These are phyloP conservation scores for Zalophus californianus DNA, from an alignment of 2,797 vertebrate genomes.

Conservation along the genomic window DNA sequence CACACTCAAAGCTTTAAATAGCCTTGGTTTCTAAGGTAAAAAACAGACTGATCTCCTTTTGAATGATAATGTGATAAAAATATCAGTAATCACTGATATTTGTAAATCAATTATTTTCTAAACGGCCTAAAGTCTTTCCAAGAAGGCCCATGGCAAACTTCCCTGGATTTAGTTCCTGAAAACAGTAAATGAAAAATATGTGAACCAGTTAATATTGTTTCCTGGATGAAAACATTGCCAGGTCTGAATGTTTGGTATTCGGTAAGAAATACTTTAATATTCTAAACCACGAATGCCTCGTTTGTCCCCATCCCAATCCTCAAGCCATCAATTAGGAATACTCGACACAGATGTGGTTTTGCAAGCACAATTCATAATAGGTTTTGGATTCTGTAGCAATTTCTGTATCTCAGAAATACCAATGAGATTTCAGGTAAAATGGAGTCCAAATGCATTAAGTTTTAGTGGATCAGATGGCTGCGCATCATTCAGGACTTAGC, in stretches of 20 bases:
- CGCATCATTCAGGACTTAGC: neutral
- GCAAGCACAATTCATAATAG: neutral
- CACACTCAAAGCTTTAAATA: slow-evolving; percentile 9
- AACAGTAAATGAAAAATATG: slow-evolving; percentile 38
- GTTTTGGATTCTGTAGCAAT: neutral
- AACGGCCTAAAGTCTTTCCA: slow-evolving; percentile 46
- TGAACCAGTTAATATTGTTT: neutral
- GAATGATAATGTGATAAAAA: slow-evolving; percentile 45
- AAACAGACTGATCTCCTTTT: neutral
- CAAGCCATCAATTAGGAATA: neutral
- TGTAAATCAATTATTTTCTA: slow-evolving; percentile 44
- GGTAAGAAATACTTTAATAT: neutral
- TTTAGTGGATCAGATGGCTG: neutral
- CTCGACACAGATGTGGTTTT: neutral
- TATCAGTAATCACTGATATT: slow-evolving; percentile 24
- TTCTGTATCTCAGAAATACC: neutral
- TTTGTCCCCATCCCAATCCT: neutral
- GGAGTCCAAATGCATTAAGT: neutral
- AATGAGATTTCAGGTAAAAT: slow-evolving; percentile 19
- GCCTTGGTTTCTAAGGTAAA: slow-evolving; percentile 51
- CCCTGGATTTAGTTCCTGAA: neutral
- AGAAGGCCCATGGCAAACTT: slow-evolving; percentile 35
- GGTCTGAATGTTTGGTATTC: neutral
- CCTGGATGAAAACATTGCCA: slow-evolving; percentile 18
- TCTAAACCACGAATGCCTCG: neutral